Conservation (phyloP, 2,797 vertebrate genomes). For the Leptodactylus fallax region DNA sequence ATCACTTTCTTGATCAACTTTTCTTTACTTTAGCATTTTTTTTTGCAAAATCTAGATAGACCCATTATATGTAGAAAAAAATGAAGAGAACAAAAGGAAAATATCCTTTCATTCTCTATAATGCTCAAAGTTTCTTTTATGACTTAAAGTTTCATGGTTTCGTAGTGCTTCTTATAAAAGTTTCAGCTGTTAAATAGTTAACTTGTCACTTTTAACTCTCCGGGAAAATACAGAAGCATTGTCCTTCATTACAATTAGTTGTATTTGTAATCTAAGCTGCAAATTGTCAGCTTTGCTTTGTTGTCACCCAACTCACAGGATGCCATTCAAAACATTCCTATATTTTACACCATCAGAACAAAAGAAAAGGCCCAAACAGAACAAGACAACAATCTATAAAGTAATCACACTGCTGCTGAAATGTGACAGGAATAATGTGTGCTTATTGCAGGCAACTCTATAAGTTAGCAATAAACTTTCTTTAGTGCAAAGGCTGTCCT, state of each 20-base stretch:
- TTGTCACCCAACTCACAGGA: not conserved
- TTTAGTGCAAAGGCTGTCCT: constrained; percentile 30
- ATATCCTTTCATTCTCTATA: too few species aligned
- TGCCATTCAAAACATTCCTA: not conserved
- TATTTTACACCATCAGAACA: constrained; percentile 8
- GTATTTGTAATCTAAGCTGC: not conserved
- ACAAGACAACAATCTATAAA: constrained; percentile 50
- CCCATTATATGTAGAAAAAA: too few species aligned
- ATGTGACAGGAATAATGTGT: constrained; percentile 43
- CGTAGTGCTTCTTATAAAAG: too few species aligned
- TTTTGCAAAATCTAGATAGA: too few species aligned
- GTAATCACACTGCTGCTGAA: constrained; percentile 42
- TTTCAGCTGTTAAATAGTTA: not conserved
- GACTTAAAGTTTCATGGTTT: too few species aligned
- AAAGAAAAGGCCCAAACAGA: constrained; percentile 7
- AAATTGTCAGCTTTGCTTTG: not conserved
- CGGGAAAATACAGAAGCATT: not conserved
- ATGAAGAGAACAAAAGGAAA: too few species aligned
- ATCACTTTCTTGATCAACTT: too few species aligned
- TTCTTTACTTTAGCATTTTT: too few species aligned
- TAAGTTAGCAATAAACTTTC: constrained; percentile 27
- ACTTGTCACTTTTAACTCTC: not conserved
- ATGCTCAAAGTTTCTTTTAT: too few species aligned
- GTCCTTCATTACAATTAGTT: not conserved
- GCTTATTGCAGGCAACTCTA: constrained; percentile 19